Evolutionary conservation across 1,140 invertebrate species (phyloP).

Genomic region (Drosophila chauvacae): DNA sequence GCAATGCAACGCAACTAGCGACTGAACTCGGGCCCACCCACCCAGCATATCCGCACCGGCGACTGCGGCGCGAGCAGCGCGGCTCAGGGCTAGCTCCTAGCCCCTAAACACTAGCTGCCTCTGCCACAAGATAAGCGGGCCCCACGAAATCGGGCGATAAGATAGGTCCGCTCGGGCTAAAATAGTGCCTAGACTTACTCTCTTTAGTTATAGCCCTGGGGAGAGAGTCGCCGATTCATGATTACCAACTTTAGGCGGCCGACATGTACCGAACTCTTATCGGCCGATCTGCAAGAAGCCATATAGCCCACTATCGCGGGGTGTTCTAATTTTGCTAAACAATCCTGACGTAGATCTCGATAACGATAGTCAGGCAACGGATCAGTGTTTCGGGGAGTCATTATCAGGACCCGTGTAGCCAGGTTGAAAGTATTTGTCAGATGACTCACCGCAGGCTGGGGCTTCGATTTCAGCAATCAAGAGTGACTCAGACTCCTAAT

Average conservation of each 20-base stretch:
- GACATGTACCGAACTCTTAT: slow-evolving; percentile 21
- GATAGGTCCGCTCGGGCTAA: slow-evolving; percentile 22
- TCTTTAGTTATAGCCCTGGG: slow-evolving; percentile 9
- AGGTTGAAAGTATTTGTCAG: not conserved
- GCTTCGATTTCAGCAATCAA: not conserved
- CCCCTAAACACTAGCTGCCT: slow-evolving; percentile 15
- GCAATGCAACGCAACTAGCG: slow-evolving; percentile 67
- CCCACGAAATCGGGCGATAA: slow-evolving; percentile 18
- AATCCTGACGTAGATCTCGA: slow-evolving; percentile 47
- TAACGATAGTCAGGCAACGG: slow-evolving; percentile 8
- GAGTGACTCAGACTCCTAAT: slow-evolving; percentile 24
- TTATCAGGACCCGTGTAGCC: slow-evolving; percentile 21
- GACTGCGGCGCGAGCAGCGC: slow-evolving; percentile 25
- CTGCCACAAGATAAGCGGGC: slow-evolving; percentile 47
- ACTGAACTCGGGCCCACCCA: slow-evolving; percentile 55
- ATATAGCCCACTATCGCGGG: slow-evolving; percentile 21
- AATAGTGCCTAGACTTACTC: slow-evolving; percentile 9
- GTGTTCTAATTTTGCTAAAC: slow-evolving; percentile 31
- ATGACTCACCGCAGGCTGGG: slow-evolving; percentile 11
- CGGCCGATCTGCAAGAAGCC: slow-evolving; percentile 19
- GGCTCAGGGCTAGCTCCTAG: slow-evolving; percentile 9
- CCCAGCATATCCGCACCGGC: slow-evolving; percentile 35
- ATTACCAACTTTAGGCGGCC: slow-evolving; percentile 20
- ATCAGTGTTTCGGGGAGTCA: not conserved
- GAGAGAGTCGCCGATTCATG: slow-evolving; percentile 9